Base-by-base conservation (phyloP, 2,888 invertebrate species). In the Leptothorax acervorum region DNA sequence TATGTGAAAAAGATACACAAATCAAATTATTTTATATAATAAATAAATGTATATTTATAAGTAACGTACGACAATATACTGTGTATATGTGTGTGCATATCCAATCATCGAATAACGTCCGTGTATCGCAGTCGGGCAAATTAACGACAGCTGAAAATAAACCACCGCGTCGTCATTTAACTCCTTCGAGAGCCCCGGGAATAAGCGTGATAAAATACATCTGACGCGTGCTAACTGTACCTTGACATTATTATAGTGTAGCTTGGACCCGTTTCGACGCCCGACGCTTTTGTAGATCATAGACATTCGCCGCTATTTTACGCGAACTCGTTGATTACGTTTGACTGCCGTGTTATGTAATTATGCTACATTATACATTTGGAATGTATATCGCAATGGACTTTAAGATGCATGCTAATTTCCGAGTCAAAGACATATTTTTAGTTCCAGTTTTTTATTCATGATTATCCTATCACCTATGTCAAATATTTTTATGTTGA, bases 201-300 rank as follows among this genome's bases (percentile, higher is more conserved):
- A 86, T 86, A 84, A 81, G 60, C 42, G 18, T 31, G 76, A 86
- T 84, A 84, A 89, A 86, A 82, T 66, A 76, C 78, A 84, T 74
- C 85, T 84, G 82, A 57, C 74, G 68, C 53, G 74, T 71, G 68
- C 70, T 90, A 90, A 90, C 90, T 91, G 91, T 90, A 91, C 85
- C 87, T 85, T 89, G 90, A 88, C 91, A 91, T 85, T 90, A 89
- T 90, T 90, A 90, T 86, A 82, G 82, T 28, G 57, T 18, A 74
- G 39, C 81, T 83, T 63, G 76, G n/a, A 78, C 81, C 79, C 63
- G 85, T 88, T 86, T 75, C 15, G 81, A 82, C 78, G 63, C 35
- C 53, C 35, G 48, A 23, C 48, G 63, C 75, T 48, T 60, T 66
- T 71, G 62, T 35, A 63, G 62, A 82, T 82, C 66, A 57, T 55